Conservation (phyloP, 2,888 invertebrate species). For the Nephrotoma appendiculata region DNA sequence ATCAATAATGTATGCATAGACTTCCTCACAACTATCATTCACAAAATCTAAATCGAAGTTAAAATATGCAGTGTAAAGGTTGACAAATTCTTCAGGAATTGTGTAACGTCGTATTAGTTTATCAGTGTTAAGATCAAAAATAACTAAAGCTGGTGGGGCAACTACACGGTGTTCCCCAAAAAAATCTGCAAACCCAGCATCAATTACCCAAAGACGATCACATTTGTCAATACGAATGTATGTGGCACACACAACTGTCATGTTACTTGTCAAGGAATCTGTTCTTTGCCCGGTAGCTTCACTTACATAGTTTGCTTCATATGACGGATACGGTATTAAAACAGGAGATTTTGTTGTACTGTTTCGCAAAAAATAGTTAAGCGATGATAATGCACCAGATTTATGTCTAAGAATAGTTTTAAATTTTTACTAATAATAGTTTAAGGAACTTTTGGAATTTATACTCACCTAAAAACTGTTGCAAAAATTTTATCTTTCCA, state of each 20-base stretch:
- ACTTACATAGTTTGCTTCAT: constrained; percentile 46
- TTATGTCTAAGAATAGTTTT: too few relatives aligned
- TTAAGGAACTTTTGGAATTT: neutral
- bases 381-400: constrained; percentile 43
- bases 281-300: neutral
- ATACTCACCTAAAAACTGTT: neutral
- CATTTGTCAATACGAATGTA: constrained; percentile 58
- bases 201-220: constrained; percentile 70
- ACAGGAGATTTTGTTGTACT: constrained; percentile 47
- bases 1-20: neutral
- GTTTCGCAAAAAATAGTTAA: constrained; percentile 47
- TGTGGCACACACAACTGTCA: constrained; percentile 55
- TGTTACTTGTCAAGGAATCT: constrained; percentile 36
- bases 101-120: constrained; percentile 50
- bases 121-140: constrained; percentile 64
- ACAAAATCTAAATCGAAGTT: neutral
- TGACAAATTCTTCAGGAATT: constrained; percentile 38
- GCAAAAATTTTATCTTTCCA: neutral
- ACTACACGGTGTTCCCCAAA: constrained; percentile 46
- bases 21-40: neutral
- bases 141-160: constrained; percentile 48
- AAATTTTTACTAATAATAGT: neutral
- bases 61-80: neutral
- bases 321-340: constrained; percentile 61
- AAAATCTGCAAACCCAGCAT: constrained; percentile 63